phyloP scores from a whole-genome alignment of 2,113 vertebrate genomes.

The Pyrgilauda ruficollis region DNA sequence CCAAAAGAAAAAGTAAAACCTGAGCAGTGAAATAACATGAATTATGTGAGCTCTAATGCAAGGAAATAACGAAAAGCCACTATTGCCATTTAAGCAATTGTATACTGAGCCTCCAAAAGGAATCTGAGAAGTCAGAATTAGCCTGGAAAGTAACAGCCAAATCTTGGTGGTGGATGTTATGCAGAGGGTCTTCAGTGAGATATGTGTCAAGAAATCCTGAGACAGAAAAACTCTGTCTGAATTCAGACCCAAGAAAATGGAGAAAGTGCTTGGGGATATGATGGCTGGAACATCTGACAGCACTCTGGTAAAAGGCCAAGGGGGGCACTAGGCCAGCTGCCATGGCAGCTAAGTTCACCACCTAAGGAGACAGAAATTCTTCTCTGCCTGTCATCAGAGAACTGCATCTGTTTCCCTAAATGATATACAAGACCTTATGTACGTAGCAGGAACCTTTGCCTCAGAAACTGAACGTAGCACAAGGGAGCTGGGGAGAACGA shows the following conservation, averaged over 20 bases:
- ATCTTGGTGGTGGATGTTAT: background rate
- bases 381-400: conserved; percentile 18
- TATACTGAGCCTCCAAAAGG: background rate
- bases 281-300: conserved; percentile 17
- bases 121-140: background rate
- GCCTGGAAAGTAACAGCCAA: background rate
- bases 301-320: conserved; percentile 13
- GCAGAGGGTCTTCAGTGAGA: background rate
- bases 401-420: conserved; percentile 38
- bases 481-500: rapidly evolving
- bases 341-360: conserved; percentile 18
- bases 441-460: background rate
- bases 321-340: conserved; percentile 1
- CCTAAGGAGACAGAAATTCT: conserved; percentile 36
- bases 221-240: background rate
- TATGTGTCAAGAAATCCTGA: background rate
- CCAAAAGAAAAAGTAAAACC: background rate
- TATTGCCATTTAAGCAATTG: background rate
- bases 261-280: background rate
- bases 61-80: background rate
- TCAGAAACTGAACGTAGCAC: background rate
- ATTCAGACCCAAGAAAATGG: background rate
- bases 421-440: background rate
- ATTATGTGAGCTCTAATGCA: background rate
- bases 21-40: background rate